These are phyloP conservation scores for Ceryle rudis DNA, from an alignment of 2,797 vertebrate species.

Conservation along the genomic window DNA sequence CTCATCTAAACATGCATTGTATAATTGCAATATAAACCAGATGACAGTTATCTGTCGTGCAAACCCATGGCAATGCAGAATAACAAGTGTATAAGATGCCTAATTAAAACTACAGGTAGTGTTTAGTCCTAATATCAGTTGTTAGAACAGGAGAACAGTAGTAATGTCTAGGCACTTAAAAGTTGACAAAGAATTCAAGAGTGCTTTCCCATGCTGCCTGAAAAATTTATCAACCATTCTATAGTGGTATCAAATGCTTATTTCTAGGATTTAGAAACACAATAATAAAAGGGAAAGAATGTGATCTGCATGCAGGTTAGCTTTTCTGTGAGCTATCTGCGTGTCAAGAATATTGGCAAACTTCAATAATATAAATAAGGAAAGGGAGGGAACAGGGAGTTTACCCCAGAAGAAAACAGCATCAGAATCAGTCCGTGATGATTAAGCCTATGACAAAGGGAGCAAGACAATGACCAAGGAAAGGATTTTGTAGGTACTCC, in stretches of 20 bases:
- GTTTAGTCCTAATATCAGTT: background rate
- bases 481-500: background rate
- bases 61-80: constrained; percentile 1
- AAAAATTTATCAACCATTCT: constrained; percentile 58
- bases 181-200: constrained; percentile 51
- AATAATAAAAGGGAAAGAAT: constrained; percentile 18
- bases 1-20: constrained; percentile 43
- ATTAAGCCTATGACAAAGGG: background rate
- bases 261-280: constrained; percentile 50
- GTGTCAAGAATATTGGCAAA: constrained; percentile 32
- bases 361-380: constrained; percentile 34
- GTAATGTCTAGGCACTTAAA: constrained; percentile 65
- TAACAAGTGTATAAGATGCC: background rate
- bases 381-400: background rate
- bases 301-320: constrained; percentile 61
- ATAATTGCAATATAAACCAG: constrained; percentile 22
- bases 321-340: constrained; percentile 29
- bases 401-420: background rate
- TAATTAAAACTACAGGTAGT: constrained; percentile 2
- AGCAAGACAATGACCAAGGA: background rate
- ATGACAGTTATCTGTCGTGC: constrained; percentile 11
- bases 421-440: background rate
- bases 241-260: constrained; percentile 48
- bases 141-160: constrained; percentile 28
- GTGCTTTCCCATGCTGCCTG: constrained; percentile 54